phyloP scores from a whole-genome alignment of 92 coral and sea anemone genomes.

The Palythoa heliodiscus region DNA sequence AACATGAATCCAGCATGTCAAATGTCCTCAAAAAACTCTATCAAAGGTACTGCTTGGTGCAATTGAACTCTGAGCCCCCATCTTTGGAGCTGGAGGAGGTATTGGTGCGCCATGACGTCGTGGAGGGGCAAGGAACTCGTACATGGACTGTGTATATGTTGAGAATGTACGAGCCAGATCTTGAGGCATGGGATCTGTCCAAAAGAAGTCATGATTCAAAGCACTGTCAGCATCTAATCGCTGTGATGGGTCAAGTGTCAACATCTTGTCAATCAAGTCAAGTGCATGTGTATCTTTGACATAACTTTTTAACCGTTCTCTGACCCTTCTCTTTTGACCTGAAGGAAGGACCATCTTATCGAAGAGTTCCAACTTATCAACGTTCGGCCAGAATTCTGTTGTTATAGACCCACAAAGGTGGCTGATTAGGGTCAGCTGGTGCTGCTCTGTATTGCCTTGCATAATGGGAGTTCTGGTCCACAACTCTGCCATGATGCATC shows the following conservation, averaged over 20 bases:
- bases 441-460: constrained; percentile 98
- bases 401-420: constrained; percentile 96
- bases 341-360: constrained; percentile 88
- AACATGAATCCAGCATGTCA: constrained; percentile 4
- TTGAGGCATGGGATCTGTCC: constrained; percentile 99
- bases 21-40: constrained; percentile 69
- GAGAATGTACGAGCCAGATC: constrained; percentile 95
- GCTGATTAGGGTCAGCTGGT: constrained; percentile 87
- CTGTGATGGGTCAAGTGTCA: constrained; percentile 86
- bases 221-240: constrained; percentile 97
- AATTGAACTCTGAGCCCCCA: constrained; percentile 65
- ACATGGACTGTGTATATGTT: constrained; percentile 88
- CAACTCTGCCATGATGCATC: constrained; percentile 98
- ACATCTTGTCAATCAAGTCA: constrained; percentile 94
- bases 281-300: constrained; percentile 92
- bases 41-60: constrained; percentile 86
- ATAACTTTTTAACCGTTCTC: constrained; percentile 82
- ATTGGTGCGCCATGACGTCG: constrained; percentile 73
- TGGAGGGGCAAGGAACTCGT: constrained; percentile 97
- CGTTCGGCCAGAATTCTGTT: constrained; percentile 96
- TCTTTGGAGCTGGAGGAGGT: constrained; percentile 67
- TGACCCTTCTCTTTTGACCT: constrained; percentile 89
- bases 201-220: constrained; percentile 92
- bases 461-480: constrained; percentile 99
- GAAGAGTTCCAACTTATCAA: constrained; percentile 86